Evolutionary conservation across 1,140 invertebrate species (phyloP).

Genomic region (Chironomus striatipennis): DNA sequence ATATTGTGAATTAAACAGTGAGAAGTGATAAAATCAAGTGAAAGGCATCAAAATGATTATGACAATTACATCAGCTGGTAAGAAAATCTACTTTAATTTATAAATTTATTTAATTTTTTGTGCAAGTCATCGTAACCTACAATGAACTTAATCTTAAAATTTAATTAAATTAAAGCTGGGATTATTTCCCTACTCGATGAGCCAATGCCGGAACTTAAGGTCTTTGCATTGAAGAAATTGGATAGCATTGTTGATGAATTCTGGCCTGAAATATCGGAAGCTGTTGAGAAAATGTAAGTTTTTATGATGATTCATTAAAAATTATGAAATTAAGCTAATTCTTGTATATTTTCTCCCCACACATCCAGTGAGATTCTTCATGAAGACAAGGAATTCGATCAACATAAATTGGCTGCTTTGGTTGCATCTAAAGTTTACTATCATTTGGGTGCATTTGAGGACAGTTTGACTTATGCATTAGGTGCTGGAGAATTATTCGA

Average conservation of each 20-base stretch:
- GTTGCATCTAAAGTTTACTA: conserved; percentile 99
- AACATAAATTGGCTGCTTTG: conserved; percentile 87
- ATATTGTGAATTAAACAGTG: not conserved
- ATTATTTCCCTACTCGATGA: conserved; percentile 94
- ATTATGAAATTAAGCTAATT: conserved; percentile 24
- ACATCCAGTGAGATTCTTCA: conserved; percentile 78
- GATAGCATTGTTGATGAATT: conserved; percentile 94
- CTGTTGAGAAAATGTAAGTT: conserved; percentile 88
- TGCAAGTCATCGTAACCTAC: conserved; percentile 21
- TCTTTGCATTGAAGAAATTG: conserved; percentile 84
- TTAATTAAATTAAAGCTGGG: conserved; percentile 54
- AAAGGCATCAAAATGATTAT: conserved; percentile 34
- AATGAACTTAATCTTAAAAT: conserved; percentile 19
- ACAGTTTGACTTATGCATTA: conserved; percentile 88
- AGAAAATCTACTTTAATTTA: conserved; percentile 23
- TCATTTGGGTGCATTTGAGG: conserved; percentile 92
- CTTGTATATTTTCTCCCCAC: conserved; percentile 14
- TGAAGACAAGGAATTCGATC: conserved; percentile 80
- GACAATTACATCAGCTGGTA: conserved; percentile 46
- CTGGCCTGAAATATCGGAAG: conserved; percentile 97
- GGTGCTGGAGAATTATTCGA: conserved; percentile 90
- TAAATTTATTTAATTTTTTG: conserved; percentile 18
- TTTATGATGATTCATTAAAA: conserved; percentile 24
- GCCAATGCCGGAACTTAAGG: conserved; percentile 82
- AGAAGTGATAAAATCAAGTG: not conserved